Conservation (phyloP, 1,140 invertebrate species). For the Sminthurinus signatus region DNA sequence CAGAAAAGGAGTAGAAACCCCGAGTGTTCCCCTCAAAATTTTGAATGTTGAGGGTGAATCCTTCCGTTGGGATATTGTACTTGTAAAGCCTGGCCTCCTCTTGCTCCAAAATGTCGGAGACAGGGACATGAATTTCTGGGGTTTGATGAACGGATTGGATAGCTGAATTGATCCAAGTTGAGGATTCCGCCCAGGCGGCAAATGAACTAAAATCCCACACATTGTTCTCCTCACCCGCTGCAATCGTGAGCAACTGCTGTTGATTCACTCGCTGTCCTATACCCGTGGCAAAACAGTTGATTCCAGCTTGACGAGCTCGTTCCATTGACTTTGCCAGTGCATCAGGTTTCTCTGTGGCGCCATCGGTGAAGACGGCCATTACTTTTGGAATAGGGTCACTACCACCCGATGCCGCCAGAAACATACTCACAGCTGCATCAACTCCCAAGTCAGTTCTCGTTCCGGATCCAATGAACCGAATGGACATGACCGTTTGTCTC, state of each 20-base stretch:
- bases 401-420: too few relatives aligned
- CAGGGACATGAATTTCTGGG: neutral
- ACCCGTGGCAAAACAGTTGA: conserved; percentile 4
- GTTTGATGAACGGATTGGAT: neutral
- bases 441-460: conserved; percentile 3
- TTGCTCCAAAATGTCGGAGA: neutral
- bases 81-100: conserved; percentile 4
- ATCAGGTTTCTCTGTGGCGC: neutral
- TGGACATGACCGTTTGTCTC: neutral
- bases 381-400: neutral
- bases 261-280: neutral
- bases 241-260: neutral
- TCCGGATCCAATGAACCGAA: neutral
- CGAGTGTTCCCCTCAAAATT: neutral
- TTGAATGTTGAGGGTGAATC: neutral
- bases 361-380: conserved; percentile 16
- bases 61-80: neutral
- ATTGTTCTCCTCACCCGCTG: neutral
- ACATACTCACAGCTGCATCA: neutral
- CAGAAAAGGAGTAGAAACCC: neutral
- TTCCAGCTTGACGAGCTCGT: neutral
- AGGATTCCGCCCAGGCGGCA: neutral
- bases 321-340: neutral
- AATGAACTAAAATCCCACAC: neutral
- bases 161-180: neutral